Base-by-base conservation (phyloP, 2,888 invertebrate species). In the Xylocampa areola region DNA sequence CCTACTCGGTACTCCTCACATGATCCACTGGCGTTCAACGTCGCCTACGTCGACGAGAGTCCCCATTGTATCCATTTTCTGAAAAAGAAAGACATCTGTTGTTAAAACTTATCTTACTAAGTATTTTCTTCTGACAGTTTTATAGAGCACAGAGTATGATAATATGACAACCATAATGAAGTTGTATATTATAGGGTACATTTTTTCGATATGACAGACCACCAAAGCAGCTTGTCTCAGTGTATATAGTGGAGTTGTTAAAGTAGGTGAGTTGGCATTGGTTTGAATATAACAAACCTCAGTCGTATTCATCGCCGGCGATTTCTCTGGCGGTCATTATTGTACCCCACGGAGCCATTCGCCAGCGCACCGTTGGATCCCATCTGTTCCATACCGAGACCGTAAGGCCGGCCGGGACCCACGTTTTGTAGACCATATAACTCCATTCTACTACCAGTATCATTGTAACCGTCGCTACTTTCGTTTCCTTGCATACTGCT, bases 261-360 rank as follows among this genome's bases (percentile, higher is more conserved):
- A 79, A 79, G 82, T 66, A 74, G 84, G 88, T 88, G 89, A 89
- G 86, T 85, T 87, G 82, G 86, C 90, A 89, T 91, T 90, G 91
- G 92, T 89, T 90, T 87, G 87, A 90, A 89, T 87, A 78, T 86
- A 91, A 94, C 94, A 94, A 92, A 94, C 94, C 94, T 94, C 94
- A 76, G 80, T 82, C 69, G 74, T 80, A 84, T 90, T 92, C 92
- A 93, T 86, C 92, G 91, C 77, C 91, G 93, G 85, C 90, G 92
- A 85, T 91, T 90, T 84, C 92, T 91, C 92, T 92, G 94, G 91
- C 94, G 94, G 93, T 92, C 91, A 74, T 88, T 88, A 83, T 83
- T 83, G 88, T 92, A 92, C 91, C 93, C 93, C 93, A 90, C 84
- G 87, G 92, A 90, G 88, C 92, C 91, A 80, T 90, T 88, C 62